Conservation (phyloP, 2,888 invertebrate genomes). For the Calliphora vomitoria region DNA sequence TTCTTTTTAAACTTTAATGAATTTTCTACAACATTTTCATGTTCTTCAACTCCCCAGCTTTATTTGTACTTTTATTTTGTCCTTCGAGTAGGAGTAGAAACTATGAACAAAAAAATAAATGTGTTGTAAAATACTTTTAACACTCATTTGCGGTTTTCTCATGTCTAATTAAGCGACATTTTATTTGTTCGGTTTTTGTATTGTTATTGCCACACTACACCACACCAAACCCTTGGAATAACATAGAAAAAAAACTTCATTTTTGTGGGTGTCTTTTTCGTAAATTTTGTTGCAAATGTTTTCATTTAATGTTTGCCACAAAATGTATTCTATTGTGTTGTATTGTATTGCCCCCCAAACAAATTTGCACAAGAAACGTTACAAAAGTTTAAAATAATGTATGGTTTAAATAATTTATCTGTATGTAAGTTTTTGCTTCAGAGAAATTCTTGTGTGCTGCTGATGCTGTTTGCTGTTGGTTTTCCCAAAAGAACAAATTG, state of each 20-base stretch:
- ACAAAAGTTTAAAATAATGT: constrained; percentile 70
- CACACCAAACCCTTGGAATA: not conserved
- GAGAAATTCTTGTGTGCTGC: constrained; percentile 47
- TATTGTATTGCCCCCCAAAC: not conserved
- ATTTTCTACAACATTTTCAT: constrained; percentile 67
- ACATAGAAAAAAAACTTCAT: constrained; percentile 30
- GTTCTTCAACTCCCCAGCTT: constrained; percentile 10
- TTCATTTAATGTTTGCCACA: constrained; percentile 71
- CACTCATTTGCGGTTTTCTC: constrained; percentile 81
- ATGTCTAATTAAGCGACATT: constrained; percentile 84
- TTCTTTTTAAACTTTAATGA: constrained; percentile 72
- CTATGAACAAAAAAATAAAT: constrained; percentile 21
- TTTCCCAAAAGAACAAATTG: constrained; percentile 48
- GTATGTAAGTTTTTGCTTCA: constrained; percentile 59
- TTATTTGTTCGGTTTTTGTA: constrained; percentile 69
- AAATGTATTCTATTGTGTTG: constrained; percentile 51
- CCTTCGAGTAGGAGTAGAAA: not conserved
- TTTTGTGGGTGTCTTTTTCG: constrained; percentile 60
- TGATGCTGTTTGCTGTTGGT: constrained; percentile 5
- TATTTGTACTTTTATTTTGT: constrained; percentile 5
- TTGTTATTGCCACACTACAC: constrained; percentile 35
- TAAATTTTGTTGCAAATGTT: constrained; percentile 65
- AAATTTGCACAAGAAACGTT: constrained; percentile 30
- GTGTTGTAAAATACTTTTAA: constrained; percentile 73
- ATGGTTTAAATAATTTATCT: constrained; percentile 73